These are phyloP conservation scores for Xylota segnis DNA, from an alignment of 2,888 invertebrate species.

Conservation along the genomic window DNA sequence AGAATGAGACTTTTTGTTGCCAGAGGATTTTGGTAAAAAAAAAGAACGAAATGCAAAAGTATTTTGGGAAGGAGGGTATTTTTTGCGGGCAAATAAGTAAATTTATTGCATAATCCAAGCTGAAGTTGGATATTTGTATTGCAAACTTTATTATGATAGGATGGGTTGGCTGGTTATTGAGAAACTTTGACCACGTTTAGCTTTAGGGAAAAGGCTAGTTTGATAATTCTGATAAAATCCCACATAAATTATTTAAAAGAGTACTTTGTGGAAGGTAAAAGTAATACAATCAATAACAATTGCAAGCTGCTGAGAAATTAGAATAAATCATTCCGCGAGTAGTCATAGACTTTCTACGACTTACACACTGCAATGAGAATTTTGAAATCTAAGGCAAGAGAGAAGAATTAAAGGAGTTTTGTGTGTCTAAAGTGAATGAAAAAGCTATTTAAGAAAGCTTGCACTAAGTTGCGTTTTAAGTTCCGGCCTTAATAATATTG, in stretches of 20 bases:
- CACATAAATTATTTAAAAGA: neutral
- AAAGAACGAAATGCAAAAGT: conserved; percentile 12
- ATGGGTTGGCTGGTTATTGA: conserved; percentile 22
- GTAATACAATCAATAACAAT: neutral
- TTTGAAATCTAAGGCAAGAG: too few relatives aligned
- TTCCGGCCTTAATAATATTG: too few relatives aligned
- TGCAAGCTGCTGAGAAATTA: too few relatives aligned
- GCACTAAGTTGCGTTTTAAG: too few relatives aligned
- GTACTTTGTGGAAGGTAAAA: neutral
- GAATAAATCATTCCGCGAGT: too few relatives aligned
- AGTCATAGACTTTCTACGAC: too few relatives aligned
- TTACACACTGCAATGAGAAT: too few relatives aligned
- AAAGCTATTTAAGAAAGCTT: too few relatives aligned
- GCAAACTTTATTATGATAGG: conserved; percentile 44
- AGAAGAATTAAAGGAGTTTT: too few relatives aligned
- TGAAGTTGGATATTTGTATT: conserved; percentile 6
- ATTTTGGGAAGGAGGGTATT: neutral
- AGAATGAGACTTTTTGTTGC: neutral
- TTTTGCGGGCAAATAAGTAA: neutral
- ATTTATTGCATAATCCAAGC: conserved; percentile 34
- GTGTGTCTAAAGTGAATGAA: too few relatives aligned
- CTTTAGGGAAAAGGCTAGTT: conserved; percentile 4
- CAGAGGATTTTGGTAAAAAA: neutral
- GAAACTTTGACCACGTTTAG: conserved; percentile 49
- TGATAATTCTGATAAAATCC: conserved; percentile 12